Base-by-base conservation (phyloP, 2,797 vertebrate species). In the Gobionotothen gibberifrons region DNA sequence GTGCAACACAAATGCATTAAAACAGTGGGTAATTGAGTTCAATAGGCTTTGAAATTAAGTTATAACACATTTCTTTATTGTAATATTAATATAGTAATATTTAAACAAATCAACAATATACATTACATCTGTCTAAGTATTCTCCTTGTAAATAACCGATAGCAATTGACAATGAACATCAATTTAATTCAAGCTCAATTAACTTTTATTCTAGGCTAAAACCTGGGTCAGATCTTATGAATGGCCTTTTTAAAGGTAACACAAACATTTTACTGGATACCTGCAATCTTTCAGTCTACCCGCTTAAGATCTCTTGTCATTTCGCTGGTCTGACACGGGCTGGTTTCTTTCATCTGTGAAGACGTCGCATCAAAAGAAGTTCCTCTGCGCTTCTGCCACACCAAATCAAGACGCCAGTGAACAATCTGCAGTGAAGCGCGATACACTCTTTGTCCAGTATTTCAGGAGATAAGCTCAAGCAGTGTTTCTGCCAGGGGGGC, bases 341-440 rank as follows among this genome's bases (percentile, higher is more conserved):
- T 26, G 17, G 6, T 43, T 59, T 59, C 68, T 44, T 55, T 74
- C 10, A 46, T 58, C 22, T 21, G 6, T 63, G 15, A 48, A 59
- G 43, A 58, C 17, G 0, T 1, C 32, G 15, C 59, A 47, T 17
- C 32, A 36, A 2, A 9, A 22, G 14, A 67, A 16, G 21, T 11
- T 8, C 2, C 40, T n/a, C 22, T 58, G 3, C 0, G 9, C n/a
- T 47, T 4, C 47, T 1, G 0, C 36, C 4, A 59, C 32, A 64
- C 17, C 42, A 46, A 55, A 39, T 2, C 13, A 3, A 14, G 36
- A 57, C 0, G 1, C 43, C 21, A 4, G 12, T 54, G 3, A 48
- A 43, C 3, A 12, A 21, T 42, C 29, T 29, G 22, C 40, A 16
- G 15, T 58, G 8, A 51, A 53, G 49, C 12, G 16, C 1, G 1